These are phyloP conservation scores for Cyprinella venusta DNA, from an alignment of 2,797 vertebrate genomes.

Conservation along the genomic window DNA sequence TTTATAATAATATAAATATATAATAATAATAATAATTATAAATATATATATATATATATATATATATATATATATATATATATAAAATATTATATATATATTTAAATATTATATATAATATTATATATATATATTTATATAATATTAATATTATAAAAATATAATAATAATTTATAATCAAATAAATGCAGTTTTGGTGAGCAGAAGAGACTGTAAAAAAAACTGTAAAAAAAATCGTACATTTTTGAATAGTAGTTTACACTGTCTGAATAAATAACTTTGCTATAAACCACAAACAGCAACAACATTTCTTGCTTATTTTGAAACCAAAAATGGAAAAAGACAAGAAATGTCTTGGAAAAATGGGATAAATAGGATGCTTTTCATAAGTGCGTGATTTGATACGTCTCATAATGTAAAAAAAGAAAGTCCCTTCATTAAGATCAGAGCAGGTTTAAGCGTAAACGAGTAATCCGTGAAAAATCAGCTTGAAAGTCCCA, in stretches of 20 bases:
- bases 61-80: no score
- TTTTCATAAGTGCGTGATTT: background rate
- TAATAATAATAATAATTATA: no score
- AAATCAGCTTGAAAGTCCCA: background rate
- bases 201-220: background rate
- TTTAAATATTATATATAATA: no score
- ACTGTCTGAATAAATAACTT: background rate
- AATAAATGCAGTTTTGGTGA: background rate
- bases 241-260: background rate
- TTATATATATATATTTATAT: no score
- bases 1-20: no score
- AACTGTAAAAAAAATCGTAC: background rate
- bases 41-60: no score
- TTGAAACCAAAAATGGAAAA: background rate
- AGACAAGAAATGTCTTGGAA: background rate
- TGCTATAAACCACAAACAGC: no score
- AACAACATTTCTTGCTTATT: background rate
- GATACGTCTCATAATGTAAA: background rate
- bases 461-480: constrained; percentile 16
- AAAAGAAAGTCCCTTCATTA: background rate
- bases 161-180: background rate
- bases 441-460: background rate
- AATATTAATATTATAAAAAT: no score
- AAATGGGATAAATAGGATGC: background rate
- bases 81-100: no score